Base-by-base conservation (phyloP, 1,140 invertebrate species). In the Brachionus sp. region DNA sequence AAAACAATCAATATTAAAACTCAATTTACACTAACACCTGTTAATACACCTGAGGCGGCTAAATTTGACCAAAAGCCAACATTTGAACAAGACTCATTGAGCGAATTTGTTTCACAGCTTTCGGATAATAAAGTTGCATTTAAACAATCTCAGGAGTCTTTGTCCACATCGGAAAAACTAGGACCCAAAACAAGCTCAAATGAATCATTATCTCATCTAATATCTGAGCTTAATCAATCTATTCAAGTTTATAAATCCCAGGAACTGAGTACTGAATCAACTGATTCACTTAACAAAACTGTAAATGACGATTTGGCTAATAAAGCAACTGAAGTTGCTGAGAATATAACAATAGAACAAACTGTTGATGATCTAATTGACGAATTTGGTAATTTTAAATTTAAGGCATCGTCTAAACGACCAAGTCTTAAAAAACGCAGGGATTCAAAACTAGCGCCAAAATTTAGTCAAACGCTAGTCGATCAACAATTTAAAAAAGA, bases 311-410 rank as follows among this genome's bases (percentile, higher is more conserved):
- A 66, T 29, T 5, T 70, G n/a, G 66, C 37, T 35, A 70, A 37
- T 9, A 37, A 19, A 70, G 35, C 35, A n/a, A 39, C 66, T 7
- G 7, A n/a, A 39, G 66, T 70, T 12, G 19, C 66, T 19, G 66
- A 70, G n/a, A 37, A 33, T 12, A 70, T 70, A 9, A 70, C 66
- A 16, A 6, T 70, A 7, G 66, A 70, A 33, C 29, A 70, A 70
- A 70, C 66, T 39, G 66, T 70, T 23, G 77, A 80, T 12, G 77
- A 80, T 23, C 39, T 80, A 9, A 80, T 80, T 16, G 77, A 80
- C 37, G 35, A 80, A 37, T 80, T 5, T 37, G 77, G 77, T 9
- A 80, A 80, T 37, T 70, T 70, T 70, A 42, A 7, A 16, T 37
- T 70, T 16, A 70, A 70, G 19, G 5, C 35, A 6, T 16, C 66